A percentile compares a stretch with the other conserved stretches of the same genome.
These are phyloP conservation scores for Natator depressus DNA, from an alignment of 2,113 vertebrate species.

Conservation along the genomic window DNA sequence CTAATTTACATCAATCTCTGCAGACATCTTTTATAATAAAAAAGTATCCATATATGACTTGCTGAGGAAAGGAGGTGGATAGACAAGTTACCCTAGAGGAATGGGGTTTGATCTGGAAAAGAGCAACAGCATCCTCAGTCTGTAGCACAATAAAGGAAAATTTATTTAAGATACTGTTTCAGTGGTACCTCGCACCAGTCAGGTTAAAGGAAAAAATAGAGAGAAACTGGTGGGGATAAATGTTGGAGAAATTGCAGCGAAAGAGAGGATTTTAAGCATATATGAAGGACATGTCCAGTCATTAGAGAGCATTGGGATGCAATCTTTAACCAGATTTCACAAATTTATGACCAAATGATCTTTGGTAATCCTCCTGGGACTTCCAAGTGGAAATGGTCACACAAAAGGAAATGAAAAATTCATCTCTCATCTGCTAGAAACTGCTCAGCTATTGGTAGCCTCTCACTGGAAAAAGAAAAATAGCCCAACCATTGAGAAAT, in stretches of 20 bases:
- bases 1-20: too few relatives aligned
- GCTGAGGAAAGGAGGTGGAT: neutral
- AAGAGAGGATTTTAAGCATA: neutral
- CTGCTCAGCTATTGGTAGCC: neutral
- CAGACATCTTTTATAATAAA: too few relatives aligned
- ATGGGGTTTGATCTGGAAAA: neutral
- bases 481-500: neutral
- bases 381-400: neutral
- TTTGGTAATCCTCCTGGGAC: neutral
- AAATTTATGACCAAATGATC: neutral
- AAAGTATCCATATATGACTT: neutral
- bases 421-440: neutral
- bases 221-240: neutral
- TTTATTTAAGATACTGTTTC: neutral
- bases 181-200: neutral
- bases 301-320: neutral
- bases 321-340: neutral
- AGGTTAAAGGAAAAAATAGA: neutral
- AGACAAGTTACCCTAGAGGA: neutral
- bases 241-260: neutral
- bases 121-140: neutral
- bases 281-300: neutral
- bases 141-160: neutral
- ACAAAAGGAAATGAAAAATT: neutral
- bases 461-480: neutral